Evolutionary conservation across 2,113 vertebrate species (phyloP).

Genomic region (Zosterops pallidus): DNA sequence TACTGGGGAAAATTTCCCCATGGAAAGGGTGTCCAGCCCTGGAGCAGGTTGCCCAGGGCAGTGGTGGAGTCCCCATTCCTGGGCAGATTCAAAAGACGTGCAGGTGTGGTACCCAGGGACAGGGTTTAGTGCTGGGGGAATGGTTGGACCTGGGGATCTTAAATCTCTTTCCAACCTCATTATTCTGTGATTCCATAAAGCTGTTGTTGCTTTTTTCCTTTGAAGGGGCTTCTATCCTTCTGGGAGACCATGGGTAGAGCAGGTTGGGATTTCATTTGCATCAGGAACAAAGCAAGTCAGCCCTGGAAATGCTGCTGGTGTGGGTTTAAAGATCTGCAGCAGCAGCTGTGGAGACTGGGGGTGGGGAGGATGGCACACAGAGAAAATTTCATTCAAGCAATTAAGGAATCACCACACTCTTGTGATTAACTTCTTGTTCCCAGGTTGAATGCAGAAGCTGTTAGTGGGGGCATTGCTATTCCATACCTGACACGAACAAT

Average conservation of each 20-base stretch:
- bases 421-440: conserved; percentile 64
- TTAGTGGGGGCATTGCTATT: conserved; percentile 67
- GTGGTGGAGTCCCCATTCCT: neutral
- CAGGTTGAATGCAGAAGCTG: conserved; percentile 64
- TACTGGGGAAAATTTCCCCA: neutral
- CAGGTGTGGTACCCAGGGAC: neutral
- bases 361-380: neutral
- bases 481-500: conserved; percentile 69
- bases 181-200: neutral
- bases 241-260: neutral
- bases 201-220: neutral
- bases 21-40: neutral
- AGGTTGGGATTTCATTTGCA: neutral
- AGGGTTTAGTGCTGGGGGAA: neutral
- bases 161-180: neutral
- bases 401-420: conserved; percentile 68
- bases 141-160: accelerated
- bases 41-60: neutral
- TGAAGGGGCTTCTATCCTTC: neutral
- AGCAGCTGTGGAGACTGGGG: neutral
- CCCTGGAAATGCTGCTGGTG: neutral
- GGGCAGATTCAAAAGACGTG: neutral
- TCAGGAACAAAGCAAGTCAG: neutral
- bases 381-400: conserved; percentile 59
- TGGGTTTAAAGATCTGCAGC: neutral